phyloP scores from a whole-genome alignment of 1,140 invertebrate genomes.

The Thaumatotibia leucotreta region DNA sequence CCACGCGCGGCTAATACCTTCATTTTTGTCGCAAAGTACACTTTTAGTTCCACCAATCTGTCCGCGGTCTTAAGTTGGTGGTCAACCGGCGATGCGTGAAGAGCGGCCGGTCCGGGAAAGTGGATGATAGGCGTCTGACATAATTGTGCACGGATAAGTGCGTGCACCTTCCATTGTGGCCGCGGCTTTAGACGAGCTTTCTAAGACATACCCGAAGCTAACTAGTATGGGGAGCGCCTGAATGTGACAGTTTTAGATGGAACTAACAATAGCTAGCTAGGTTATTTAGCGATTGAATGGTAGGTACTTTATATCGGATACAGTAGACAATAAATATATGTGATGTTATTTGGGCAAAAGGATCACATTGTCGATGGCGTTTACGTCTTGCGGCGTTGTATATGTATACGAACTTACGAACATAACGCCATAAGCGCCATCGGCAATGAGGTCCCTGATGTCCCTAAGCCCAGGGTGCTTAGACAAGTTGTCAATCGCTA shows the following conservation, averaged over 20 bases:
- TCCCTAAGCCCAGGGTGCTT: no score
- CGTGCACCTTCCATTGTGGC: conserved; percentile 34
- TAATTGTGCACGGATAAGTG: conserved; percentile 50
- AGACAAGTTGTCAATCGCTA: no score
- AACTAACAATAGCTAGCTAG: no score
- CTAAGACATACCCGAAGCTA: neutral
- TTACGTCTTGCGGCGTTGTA: no score
- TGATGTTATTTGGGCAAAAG: no score
- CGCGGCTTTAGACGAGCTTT: conserved; percentile 5
- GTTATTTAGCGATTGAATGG: no score
- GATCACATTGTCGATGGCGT: no score
- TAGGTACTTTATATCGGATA: no score
- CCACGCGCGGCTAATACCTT: neutral
- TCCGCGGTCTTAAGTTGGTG: conserved; percentile 1
- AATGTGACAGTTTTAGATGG: neutral
- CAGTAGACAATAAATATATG: no score
- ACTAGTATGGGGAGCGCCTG: neutral
- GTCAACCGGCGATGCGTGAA: conserved; percentile 23
- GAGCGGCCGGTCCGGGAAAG: conserved; percentile 41
- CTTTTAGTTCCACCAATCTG: neutral
- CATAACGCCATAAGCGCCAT: no score
- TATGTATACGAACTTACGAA: no score
- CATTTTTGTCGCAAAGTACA: neutral
- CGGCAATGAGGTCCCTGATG: no score
- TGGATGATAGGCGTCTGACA: conserved; percentile 58